A percentile compares a stretch with the other conserved stretches of the same genome.
phyloP scores from a whole-genome alignment of 2,888 invertebrate genomes.

The Gandaritis pyraliata region DNA sequence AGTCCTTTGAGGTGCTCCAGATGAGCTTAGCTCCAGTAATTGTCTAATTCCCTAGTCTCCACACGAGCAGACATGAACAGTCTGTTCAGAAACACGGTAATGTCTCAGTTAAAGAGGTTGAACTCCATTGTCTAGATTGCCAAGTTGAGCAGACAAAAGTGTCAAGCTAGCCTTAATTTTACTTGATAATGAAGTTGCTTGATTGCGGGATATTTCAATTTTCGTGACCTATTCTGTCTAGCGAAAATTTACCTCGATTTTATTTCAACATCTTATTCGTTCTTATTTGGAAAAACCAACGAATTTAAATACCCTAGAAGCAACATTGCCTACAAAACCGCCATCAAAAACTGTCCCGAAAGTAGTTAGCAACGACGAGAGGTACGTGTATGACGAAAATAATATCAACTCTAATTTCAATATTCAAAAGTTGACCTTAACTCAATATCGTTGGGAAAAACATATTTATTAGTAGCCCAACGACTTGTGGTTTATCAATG shows the following conservation, averaged over 20 bases:
- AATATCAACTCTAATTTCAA: no score
- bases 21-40: constrained; percentile 43
- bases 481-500: no score
- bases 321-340: no score
- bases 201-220: constrained; percentile 2
- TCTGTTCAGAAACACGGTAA: constrained; percentile 14
- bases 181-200: constrained; percentile 16
- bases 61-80: constrained; percentile 36
- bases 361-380: no score
- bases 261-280: no score
- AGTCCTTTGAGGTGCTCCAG: constrained; percentile 44
- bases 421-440: no score
- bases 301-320: no score
- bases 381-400: no score
- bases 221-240: constrained; percentile 1
- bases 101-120: constrained; percentile 16
- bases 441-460: no score
- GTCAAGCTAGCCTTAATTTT: constrained; percentile 10
- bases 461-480: no score
- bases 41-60: constrained; percentile 50
- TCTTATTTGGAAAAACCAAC: no score
- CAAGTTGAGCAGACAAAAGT: constrained; percentile 14
- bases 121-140: constrained; percentile 13
- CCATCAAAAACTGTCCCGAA: no score
- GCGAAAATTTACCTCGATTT: background rate